Evolutionary conservation across 2,113 vertebrate genomes (phyloP).

Genomic region (Elgaria multicarinata): DNA sequence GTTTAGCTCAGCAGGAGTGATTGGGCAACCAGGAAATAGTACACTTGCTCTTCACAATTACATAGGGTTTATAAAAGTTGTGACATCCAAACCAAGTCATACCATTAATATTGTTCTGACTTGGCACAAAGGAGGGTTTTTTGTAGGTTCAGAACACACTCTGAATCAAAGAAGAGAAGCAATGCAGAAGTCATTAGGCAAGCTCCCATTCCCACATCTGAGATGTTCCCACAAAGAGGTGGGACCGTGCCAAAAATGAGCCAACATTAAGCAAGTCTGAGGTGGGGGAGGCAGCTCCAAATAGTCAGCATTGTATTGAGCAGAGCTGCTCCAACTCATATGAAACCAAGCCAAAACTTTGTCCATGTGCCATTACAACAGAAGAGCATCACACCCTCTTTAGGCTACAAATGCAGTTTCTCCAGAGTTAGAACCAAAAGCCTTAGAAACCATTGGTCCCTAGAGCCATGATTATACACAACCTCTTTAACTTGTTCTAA

Average conservation of each 20-base stretch:
- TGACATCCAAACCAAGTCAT: no score
- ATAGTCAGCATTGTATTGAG: not conserved
- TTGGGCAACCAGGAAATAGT: no score
- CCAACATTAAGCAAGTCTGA: not conserved
- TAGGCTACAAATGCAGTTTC: not conserved
- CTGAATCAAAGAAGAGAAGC: not conserved
- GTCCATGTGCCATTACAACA: not conserved
- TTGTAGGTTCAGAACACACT: no score
- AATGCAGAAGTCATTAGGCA: not conserved
- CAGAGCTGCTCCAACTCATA: not conserved
- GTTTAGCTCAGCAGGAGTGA: no score
- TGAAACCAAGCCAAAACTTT: not conserved
- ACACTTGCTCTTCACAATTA: no score
- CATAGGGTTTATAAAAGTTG: no score
- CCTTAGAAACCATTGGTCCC: not conserved
- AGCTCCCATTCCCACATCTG: not conserved
- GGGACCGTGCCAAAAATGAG: not conserved
- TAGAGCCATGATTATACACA: not conserved
- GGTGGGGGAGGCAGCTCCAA: not conserved
- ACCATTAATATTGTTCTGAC: no score
- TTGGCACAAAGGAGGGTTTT: no score
- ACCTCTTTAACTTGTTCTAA: not conserved
- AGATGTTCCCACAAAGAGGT: not conserved
- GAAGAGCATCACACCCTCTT: not conserved
- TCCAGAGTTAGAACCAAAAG: not conserved